phyloP scores from a whole-genome alignment of 2,888 invertebrate species.

The Acronicta psi region DNA sequence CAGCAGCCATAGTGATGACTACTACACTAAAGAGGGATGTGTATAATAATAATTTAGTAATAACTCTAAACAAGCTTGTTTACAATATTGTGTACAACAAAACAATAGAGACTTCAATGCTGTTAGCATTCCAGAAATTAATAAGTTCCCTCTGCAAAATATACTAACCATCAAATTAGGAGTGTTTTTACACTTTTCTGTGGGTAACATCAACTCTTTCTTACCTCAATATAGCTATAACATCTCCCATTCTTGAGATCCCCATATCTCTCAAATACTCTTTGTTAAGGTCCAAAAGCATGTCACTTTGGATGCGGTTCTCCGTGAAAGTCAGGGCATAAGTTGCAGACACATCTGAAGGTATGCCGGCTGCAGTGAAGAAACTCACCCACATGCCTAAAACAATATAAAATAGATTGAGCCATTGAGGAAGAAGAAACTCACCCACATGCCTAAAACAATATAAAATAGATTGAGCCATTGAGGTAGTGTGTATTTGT shows the following conservation, averaged over 20 bases:
- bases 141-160: too few relatives aligned
- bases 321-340: slow-evolving; percentile 96
- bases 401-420: slow-evolving; percentile 2
- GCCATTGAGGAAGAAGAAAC: slow-evolving; percentile 92
- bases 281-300: slow-evolving; percentile 95
- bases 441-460: slow-evolving; percentile 92
- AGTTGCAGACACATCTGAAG: slow-evolving; percentile 93
- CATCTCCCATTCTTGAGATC: slow-evolving; percentile 92
- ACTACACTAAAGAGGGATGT: too few relatives aligned
- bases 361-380: slow-evolving; percentile 95
- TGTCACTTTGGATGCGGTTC: slow-evolving; percentile 95
- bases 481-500: too few relatives aligned
- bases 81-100: too few relatives aligned
- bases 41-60: too few relatives aligned
- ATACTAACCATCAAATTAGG: too few relatives aligned
- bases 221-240: slow-evolving; percentile 92
- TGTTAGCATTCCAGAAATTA: too few relatives aligned
- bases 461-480: neutral
- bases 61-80: too few relatives aligned
- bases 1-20: too few relatives aligned
- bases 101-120: too few relatives aligned
- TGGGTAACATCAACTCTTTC: neutral
- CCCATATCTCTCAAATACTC: slow-evolving; percentile 97
- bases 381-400: slow-evolving; percentile 95
- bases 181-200: too few relatives aligned